Evolutionary conservation across 2,113 vertebrate genomes (phyloP).

Genomic region (Tragelaphus buxtoni): DNA sequence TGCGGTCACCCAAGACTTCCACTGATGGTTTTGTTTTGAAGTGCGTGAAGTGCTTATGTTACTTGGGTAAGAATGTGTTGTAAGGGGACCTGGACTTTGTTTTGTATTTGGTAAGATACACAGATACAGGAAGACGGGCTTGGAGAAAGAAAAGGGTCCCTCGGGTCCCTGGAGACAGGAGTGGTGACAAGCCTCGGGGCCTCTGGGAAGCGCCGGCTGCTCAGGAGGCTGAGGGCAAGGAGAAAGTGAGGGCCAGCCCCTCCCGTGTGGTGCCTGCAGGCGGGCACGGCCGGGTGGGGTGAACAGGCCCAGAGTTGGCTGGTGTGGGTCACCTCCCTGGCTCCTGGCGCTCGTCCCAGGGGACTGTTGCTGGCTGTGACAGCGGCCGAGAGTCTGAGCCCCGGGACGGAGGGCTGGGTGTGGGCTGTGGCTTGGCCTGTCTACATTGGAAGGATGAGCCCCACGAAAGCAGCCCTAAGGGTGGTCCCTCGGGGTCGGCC

Average conservation of each 20-base stretch:
- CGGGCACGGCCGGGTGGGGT: accelerated
- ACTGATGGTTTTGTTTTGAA: not conserved
- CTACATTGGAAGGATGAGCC: not conserved
- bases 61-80: not conserved
- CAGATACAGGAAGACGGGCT: accelerated
- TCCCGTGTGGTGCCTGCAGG: not conserved
- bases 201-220: not conserved
- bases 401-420: not conserved
- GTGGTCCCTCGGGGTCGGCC: not conserved
- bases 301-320: not conserved
- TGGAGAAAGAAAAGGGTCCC: not conserved
- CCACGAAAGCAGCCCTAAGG: not conserved
- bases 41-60: not conserved
- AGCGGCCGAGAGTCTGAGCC: not conserved
- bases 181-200: no score
- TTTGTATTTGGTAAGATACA: no score
- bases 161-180: not conserved
- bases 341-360: accelerated
- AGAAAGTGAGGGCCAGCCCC: no score
- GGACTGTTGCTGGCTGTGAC: not conserved
- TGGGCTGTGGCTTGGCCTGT: not conserved
- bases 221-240: not conserved
- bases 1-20: not conserved
- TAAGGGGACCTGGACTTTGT: not conserved
- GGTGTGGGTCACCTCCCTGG: not conserved